These are phyloP conservation scores for Agrypnus murinus DNA, from an alignment of 2,888 invertebrate species.

Conservation along the genomic window DNA sequence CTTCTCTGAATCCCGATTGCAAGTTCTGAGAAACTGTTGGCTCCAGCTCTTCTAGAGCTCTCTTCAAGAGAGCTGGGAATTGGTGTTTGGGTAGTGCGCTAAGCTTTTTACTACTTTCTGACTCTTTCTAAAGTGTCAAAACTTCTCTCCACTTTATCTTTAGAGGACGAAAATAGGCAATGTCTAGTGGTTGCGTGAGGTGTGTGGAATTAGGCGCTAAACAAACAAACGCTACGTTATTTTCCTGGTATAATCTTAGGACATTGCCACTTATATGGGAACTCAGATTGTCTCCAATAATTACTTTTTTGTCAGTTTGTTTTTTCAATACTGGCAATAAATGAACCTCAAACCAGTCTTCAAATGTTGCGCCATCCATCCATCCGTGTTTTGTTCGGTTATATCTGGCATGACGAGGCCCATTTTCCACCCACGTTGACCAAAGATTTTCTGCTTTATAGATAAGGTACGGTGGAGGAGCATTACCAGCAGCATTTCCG, in stretches of 20 bases:
- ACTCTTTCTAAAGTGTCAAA: too few relatives aligned
- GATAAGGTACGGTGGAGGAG: too few relatives aligned
- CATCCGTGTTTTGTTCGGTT: constrained; percentile 60
- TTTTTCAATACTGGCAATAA: constrained; percentile 56
- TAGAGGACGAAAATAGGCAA: constrained; percentile 39
- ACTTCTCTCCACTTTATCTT: too few relatives aligned
- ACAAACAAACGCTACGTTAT: constrained; percentile 60
- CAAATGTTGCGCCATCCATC: constrained; percentile 52
- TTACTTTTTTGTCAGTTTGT: constrained; percentile 56
- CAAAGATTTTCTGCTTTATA: constrained; percentile 34
- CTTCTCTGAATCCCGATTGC: constrained; percentile 18
- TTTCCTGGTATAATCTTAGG: constrained; percentile 60
- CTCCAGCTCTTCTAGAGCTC: not conserved
- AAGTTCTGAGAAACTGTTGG: constrained; percentile 22
- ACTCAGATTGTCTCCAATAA: constrained; percentile 64
- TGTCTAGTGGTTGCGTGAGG: too few relatives aligned
- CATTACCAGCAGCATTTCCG: constrained; percentile 35
- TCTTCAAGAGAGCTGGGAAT: too few relatives aligned
- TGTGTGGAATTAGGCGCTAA: constrained; percentile 60
- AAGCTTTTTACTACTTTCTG: too few relatives aligned
- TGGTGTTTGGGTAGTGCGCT: too few relatives aligned
- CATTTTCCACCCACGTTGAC: too few relatives aligned
- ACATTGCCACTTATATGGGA: too few relatives aligned
- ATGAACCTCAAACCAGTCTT: constrained; percentile 51
- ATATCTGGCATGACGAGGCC: too few relatives aligned